Evolutionary conservation across 2,888 invertebrate genomes (phyloP).

Genomic region (Dryocosmus kuriphilus): DNA sequence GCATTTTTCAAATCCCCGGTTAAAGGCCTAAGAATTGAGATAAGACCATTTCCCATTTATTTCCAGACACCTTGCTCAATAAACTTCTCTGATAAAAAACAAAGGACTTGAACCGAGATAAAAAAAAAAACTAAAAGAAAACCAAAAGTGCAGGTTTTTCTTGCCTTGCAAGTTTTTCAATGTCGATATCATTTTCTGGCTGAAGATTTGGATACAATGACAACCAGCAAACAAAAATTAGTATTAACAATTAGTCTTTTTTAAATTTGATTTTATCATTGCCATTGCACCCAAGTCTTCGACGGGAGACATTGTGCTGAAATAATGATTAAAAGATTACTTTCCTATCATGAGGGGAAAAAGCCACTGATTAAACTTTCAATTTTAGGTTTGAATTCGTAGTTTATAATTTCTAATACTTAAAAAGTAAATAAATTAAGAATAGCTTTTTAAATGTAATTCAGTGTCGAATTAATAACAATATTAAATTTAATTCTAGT

Average conservation of each 20-base stretch:
- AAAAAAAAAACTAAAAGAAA: constrained; percentile 4
- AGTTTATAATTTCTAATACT: constrained; percentile 42
- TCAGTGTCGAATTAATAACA: constrained; percentile 17
- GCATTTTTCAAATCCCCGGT: too few species aligned
- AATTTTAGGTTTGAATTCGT: constrained; percentile 56
- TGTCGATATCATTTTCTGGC: constrained; percentile 2
- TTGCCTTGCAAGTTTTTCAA: constrained; percentile 5
- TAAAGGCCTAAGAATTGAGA: not conserved
- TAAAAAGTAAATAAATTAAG: constrained; percentile 43
- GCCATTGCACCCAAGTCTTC: constrained; percentile 51
- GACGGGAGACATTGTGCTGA: constrained; percentile 40
- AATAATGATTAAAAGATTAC: constrained; percentile 70
- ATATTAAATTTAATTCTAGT: not conserved
- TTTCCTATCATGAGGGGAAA: constrained; percentile 77
- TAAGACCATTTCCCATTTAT: not conserved
- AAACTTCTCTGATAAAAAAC: not conserved
- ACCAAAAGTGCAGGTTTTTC: constrained; percentile 4
- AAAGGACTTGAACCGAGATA: not conserved
- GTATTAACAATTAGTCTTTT: not conserved
- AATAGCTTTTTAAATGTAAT: constrained; percentile 35
- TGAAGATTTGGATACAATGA: constrained; percentile 25
- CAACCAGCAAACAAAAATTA: constrained; percentile 45
- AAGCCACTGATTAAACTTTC: constrained; percentile 75
- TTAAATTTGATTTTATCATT: constrained; percentile 34
- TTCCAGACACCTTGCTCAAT: constrained; percentile 12